Evolutionary conservation across 2,888 invertebrate genomes (phyloP).

Genomic region (Metopia argyrocephala): DNA sequence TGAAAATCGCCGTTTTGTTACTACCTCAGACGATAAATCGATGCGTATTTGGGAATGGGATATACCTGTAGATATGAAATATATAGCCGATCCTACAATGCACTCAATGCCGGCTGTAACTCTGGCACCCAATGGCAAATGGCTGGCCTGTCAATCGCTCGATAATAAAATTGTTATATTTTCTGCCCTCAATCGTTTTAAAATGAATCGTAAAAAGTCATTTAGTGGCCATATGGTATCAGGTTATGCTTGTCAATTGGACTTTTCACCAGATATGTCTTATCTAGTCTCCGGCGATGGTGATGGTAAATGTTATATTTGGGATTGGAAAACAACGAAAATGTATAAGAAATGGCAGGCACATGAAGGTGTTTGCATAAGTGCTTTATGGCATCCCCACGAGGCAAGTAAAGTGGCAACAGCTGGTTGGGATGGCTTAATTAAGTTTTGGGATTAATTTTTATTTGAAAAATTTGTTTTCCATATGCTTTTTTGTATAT

Average conservation of each 20-base stretch:
- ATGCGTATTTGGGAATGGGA: conserved; percentile 99
- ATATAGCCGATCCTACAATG: conserved; percentile 99
- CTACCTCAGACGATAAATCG: conserved; percentile 99
- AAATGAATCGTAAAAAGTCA: conserved; percentile 98
- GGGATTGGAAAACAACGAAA: conserved; percentile 99
- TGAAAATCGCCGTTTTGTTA: conserved; percentile 97
- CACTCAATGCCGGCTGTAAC: conserved; percentile 99
- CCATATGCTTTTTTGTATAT: conserved; percentile 8
- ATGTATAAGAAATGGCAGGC: conserved; percentile 99
- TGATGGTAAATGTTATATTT: conserved; percentile 98
- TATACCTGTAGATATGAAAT: conserved; percentile 99
- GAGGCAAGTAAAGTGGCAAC: conserved; percentile 98
- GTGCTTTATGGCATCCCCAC: conserved; percentile 98
- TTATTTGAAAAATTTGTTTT: not conserved
- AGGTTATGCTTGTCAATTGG: conserved; percentile 97
- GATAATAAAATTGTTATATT: conserved; percentile 99
- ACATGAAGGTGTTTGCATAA: conserved; percentile 98
- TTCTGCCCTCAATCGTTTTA: conserved; percentile 97
- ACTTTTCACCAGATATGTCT: conserved; percentile 99
- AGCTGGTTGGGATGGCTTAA: conserved; percentile 98
- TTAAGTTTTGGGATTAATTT: conserved; percentile 98
- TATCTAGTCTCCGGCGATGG: conserved; percentile 99
- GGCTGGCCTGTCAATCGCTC: conserved; percentile 99
- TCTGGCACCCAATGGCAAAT: conserved; percentile 97
- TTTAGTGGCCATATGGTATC: conserved; percentile 99